Evolutionary conservation across 2,888 invertebrate species (phyloP).

Genomic region (Sipha maydis): DNA sequence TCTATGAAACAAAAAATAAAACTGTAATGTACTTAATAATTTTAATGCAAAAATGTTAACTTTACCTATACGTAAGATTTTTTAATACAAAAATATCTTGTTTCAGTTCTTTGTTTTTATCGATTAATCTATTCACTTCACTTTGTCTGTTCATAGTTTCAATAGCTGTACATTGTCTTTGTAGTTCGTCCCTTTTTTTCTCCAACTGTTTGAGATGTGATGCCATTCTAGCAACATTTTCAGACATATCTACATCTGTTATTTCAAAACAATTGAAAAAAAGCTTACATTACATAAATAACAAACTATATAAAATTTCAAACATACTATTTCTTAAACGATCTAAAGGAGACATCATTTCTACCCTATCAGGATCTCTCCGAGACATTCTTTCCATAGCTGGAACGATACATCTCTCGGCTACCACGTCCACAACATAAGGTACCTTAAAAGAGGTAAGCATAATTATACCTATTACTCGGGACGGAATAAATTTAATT

Average conservation of each 20-base stretch:
- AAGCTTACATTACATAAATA: neutral
- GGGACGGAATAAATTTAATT: neutral
- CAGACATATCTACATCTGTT: slow-evolving; percentile 56
- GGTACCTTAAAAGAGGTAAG: slow-evolving; percentile 12
- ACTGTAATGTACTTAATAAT: neutral
- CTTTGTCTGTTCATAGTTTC: slow-evolving; percentile 55
- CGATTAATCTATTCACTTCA: slow-evolving; percentile 45
- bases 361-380: slow-evolving; percentile 28
- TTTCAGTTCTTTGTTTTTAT: slow-evolving; percentile 59
- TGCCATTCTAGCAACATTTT: slow-evolving; percentile 58
- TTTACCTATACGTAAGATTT: slow-evolving; percentile 77
- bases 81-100: slow-evolving; percentile 81
- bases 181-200: slow-evolving; percentile 56
- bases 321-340: slow-evolving; percentile 51
- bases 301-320: neutral
- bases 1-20: slow-evolving; percentile 67
- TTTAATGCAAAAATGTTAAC: slow-evolving; percentile 9
- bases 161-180: slow-evolving; percentile 57
- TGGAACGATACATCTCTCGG: slow-evolving; percentile 47
- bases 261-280: neutral
- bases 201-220: slow-evolving; percentile 57
- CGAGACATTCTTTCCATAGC: slow-evolving; percentile 55
- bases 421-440: slow-evolving; percentile 48
- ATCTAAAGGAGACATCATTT: slow-evolving; percentile 54
- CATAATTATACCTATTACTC: neutral